Evolutionary conservation across 2,797 vertebrate genomes (phyloP).

Genomic region (Thamnophis elegans): DNA sequence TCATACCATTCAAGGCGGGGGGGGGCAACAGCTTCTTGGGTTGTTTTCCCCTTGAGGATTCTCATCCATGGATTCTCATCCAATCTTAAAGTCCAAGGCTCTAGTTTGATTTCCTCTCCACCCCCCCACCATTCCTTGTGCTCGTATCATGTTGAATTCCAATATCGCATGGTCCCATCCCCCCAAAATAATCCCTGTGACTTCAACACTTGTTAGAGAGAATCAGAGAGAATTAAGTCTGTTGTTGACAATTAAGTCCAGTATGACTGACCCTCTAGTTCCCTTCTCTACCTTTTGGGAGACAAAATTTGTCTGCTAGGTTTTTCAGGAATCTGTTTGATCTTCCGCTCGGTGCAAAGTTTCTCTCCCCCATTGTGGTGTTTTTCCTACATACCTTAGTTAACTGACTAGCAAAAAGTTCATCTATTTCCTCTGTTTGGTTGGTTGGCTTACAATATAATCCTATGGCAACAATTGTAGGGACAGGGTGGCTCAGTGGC

Average conservation of each 20-base stretch:
- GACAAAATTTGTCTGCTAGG: background rate
- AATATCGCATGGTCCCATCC: too few relatives aligned
- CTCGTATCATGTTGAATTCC: background rate
- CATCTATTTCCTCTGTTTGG: background rate
- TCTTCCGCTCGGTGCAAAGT: background rate
- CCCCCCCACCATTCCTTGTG: background rate
- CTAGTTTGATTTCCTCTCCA: background rate
- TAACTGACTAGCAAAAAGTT: background rate
- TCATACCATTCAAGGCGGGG: too few relatives aligned
- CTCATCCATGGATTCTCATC: too few relatives aligned
- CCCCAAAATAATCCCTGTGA: background rate
- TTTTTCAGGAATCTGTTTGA: background rate
- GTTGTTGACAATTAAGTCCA: background rate
- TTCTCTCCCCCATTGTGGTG: background rate
- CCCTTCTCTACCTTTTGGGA: background rate
- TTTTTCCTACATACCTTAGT: background rate
- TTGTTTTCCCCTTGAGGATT: background rate
- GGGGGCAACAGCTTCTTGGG: too few relatives aligned
- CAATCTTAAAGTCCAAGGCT: background rate
- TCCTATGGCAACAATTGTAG: too few relatives aligned
- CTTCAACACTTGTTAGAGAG: background rate
- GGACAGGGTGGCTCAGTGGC: too few relatives aligned
- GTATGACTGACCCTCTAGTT: background rate
- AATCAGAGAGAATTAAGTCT: too few relatives aligned
- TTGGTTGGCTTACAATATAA: background rate